Conservation (phyloP, 1,140 invertebrate genomes). For the Drosophila orosa region DNA sequence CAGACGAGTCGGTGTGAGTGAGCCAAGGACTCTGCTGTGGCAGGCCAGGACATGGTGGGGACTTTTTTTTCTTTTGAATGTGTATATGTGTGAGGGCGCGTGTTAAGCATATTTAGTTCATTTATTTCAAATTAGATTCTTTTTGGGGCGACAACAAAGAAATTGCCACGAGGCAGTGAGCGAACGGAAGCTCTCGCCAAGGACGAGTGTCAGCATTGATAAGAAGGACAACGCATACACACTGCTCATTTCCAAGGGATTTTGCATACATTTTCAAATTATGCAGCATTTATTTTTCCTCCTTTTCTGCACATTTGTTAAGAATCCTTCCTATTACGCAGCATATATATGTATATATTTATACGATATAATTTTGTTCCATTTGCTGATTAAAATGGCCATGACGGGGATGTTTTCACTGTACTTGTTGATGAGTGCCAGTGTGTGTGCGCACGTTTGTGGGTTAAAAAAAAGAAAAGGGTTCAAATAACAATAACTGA, state of each 20-base stretch:
- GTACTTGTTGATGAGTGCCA: constrained; percentile 35
- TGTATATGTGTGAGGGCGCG: constrained; percentile 48
- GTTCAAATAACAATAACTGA: constrained; percentile 72
- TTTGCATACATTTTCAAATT: constrained; percentile 62
- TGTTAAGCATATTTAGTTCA: constrained; percentile 84
- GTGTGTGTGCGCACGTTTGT: constrained; percentile 6
- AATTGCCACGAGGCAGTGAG: constrained; percentile 11
- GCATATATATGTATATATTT: constrained; percentile 30
- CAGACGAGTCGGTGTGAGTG: constrained; percentile 17
- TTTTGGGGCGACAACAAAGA: constrained; percentile 57
- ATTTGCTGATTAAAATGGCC: constrained; percentile 77
- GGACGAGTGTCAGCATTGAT: constrained; percentile 65
- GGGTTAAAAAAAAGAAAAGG: constrained; percentile 52
- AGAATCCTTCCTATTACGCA: constrained; percentile 59
- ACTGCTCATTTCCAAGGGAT: constrained; percentile 41
- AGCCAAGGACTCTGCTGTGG: constrained; percentile 36
- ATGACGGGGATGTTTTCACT: constrained; percentile 58
- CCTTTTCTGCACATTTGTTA: constrained; percentile 52
- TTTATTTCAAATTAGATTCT: constrained; percentile 84
- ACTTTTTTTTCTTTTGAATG: constrained; percentile 25
- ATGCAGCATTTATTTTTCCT: constrained; percentile 46
- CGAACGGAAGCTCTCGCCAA: constrained; percentile 21
- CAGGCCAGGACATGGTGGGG: constrained; percentile 7
- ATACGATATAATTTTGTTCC: constrained; percentile 53
- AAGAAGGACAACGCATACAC: constrained; percentile 51